Evolutionary conservation across 2,113 vertebrate species (phyloP), one percentile per base, ranked within the genome.

Genomic region (Isichthys henryi): DNA sequence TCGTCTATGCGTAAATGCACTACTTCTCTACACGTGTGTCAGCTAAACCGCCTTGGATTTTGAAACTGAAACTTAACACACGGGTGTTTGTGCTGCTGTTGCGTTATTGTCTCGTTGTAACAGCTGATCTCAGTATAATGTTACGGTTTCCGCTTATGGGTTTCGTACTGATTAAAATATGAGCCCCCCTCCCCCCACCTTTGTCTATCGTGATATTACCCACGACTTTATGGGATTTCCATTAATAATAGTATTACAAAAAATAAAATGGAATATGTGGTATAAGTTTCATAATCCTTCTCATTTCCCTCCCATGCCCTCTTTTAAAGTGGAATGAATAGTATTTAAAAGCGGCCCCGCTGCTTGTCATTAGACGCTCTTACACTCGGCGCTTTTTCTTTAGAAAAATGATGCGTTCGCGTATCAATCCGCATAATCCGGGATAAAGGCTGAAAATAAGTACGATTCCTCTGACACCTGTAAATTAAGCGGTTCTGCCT

Each of bases 341-440:
- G 48, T 35, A 35, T 86, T 86, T 86, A 88, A 66, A 62, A 66
- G 10, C 58, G 35, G 23, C 52, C n/a, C 84, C 48, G 50, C 48
- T 50, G 77, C 88, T 39, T 70, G 53, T 84, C 80, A 88, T 31
- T 86, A 58, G 48, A 49, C 88, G 83, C 48, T 90, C 53, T 83
- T 87, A 86, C 70, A 50, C 50, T 88, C 35, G 1, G 27, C 87
- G 49, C 52, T 87, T 84, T 49, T 70, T 77, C 90, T 90, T 90
- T 88, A n/a, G 87, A 90, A 90, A 88, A 90, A 88, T 50, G 10
- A 90, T 80, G 66, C 88, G 77, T 90, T 90, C 84, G 82, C 88
- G 82, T 90, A 88, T 90, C 90, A 90, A 85, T 90, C 86, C 88
- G 80, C 77, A 70, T 90, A 90, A 90, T 90, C 90, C 90, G 13